These are phyloP conservation scores for Clitarchus hookeri DNA, from an alignment of 2,888 invertebrate species.

Conservation along the genomic window DNA sequence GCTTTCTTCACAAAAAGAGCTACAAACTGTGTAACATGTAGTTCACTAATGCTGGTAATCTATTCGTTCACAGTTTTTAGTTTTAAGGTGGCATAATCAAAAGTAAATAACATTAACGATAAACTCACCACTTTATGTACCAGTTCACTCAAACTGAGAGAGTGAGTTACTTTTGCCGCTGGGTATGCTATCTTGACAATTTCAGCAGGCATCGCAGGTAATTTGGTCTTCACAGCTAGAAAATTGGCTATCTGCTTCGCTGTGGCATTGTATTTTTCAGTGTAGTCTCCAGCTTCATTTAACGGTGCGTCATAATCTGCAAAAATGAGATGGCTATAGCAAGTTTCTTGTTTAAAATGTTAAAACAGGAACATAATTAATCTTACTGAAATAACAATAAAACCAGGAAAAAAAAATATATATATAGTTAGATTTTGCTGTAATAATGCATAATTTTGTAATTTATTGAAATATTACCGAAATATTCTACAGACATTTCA, in stretches of 20 bases:
- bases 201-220: constrained; percentile 52
- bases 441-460: background rate
- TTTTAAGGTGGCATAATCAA: too few relatives aligned
- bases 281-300: constrained; percentile 59
- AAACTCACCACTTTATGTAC: background rate
- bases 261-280: constrained; percentile 54
- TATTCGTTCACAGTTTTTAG: too few relatives aligned
- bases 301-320: constrained; percentile 61
- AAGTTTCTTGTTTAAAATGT: too few relatives aligned
- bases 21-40: too few relatives aligned
- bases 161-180: background rate
- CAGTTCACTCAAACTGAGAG: background rate
- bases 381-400: background rate
- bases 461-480: background rate
- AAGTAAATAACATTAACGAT: background rate
- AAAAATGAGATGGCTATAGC: background rate
- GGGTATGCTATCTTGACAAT: constrained; percentile 51
- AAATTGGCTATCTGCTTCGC: constrained; percentile 45
- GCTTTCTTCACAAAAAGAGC: too few relatives aligned
- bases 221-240: constrained; percentile 47
- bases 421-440: background rate
- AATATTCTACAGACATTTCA: too few relatives aligned
- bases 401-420: background rate
- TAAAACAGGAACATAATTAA: background rate
- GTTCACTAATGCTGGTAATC: too few relatives aligned